Evolutionary conservation across 2,888 invertebrate genomes (phyloP), one percentile per base, ranked within the genome.

Genomic region (Drosophila trichaetosa): DNA sequence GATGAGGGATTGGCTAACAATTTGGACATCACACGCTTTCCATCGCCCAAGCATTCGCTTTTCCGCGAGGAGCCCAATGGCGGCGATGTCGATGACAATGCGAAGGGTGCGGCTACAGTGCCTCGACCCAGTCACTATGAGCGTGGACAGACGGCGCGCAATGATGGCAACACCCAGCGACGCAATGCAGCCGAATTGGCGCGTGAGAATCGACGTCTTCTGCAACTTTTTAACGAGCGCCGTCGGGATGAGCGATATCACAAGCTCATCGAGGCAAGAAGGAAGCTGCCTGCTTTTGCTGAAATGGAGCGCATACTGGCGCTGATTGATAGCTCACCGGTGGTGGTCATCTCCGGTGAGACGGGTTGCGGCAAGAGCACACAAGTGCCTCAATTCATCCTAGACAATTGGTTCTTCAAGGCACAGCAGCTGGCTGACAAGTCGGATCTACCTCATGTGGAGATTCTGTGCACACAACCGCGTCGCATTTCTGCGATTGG

Each of bases 401-500:
- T 99, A 34, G 99, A 99, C 91, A 95, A 98, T 71, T 98, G 97
- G 96, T 93, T 98, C 59, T 93, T 95, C 38, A 87, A 86, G 29
- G 79, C 89, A 0, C 88, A 88, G 1, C 70, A 79, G 54, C 36
- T 59, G 63, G 42, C 72, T 1, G 2, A 67, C 2, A 80, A 95
- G 75, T 93, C 94, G 16, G 94, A 93, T 0, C 93, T 94, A 16
- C 93, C 95, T 13, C 96, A 97, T 72, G 95, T 97, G 5, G 96
- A 98, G 89, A 96, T 99, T 51, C 94, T 99, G 56, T 98, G 98
- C 90, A 98, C 98, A 0, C 98, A 99, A 92, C 99, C 99, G 0
- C 94, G 99, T 52, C 94, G 98, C 83, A 95, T 99, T 87, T 98
- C 98, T 0, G 98, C 98, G 4, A 96, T 98, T 63, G 97, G 97